A percentile compares a stretch with the other conserved stretches of the same genome.
Evolutionary conservation across 2,888 invertebrate species (phyloP).

Genomic region (Carabus problematicus): DNA sequence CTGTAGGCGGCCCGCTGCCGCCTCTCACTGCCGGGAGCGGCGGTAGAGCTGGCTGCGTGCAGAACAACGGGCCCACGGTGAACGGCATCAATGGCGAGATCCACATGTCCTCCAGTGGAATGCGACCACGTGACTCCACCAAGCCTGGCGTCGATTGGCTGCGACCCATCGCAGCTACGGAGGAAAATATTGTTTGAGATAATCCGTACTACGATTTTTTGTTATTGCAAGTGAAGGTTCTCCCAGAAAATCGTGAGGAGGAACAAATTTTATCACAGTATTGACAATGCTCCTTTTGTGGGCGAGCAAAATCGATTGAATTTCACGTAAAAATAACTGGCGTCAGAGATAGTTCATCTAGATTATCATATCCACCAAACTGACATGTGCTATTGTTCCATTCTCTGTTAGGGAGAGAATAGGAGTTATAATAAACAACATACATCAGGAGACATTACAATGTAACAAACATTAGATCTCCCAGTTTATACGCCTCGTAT

Average conservation of each 20-base stretch:
- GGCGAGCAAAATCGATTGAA: no score
- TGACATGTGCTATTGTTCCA: no score
- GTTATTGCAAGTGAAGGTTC: no score
- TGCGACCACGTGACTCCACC: constrained; percentile 89
- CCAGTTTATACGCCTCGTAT: neutral
- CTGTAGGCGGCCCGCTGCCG: constrained; percentile 63
- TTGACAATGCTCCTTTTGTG: no score
- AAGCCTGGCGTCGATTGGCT: constrained; percentile 96
- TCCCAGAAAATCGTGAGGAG: no score
- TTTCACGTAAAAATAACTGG: no score
- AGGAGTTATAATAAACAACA: no score
- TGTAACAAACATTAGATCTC: neutral
- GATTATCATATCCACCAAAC: no score
- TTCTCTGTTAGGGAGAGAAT: no score
- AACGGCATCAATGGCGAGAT: constrained; percentile 63
- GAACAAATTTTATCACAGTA: no score
- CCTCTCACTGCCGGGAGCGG: constrained; percentile 47
- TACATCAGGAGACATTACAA: neutral
- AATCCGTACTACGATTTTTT: no score
- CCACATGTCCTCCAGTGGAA: constrained; percentile 88
- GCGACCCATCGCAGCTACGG: constrained; percentile 89
- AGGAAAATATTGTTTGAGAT: constrained; percentile 46
- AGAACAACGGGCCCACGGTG: constrained; percentile 50
- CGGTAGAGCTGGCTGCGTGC: constrained; percentile 50
- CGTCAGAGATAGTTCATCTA: no score